Percentiles rank a stretch among this genome's conserved stretches.
These are phyloP conservation scores for Sminthurinus signatus DNA, from an alignment of 1,140 invertebrate species.

Conservation along the genomic window DNA sequence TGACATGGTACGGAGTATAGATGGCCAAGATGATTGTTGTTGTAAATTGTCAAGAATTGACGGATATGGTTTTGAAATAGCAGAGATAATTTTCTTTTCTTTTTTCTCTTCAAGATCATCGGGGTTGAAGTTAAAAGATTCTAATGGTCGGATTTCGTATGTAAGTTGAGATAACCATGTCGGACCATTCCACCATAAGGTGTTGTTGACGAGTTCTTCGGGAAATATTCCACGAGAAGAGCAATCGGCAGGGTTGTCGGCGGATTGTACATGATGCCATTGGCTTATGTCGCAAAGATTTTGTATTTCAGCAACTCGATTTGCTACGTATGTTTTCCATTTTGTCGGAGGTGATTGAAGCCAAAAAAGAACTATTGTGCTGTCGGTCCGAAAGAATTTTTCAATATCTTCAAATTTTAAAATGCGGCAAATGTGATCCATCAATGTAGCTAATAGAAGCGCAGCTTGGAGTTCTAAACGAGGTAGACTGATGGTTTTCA, in stretches of 20 bases:
- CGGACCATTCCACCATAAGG: conserved; percentile 18
- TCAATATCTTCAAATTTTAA: not conserved
- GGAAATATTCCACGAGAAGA: conserved; percentile 1
- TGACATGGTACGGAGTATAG: no score
- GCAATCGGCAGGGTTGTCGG: conserved; percentile 8
- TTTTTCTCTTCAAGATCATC: no score
- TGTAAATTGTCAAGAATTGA: no score
- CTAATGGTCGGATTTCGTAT: no score
- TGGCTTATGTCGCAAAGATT: not conserved
- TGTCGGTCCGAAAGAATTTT: conserved; percentile 43
- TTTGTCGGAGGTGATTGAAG: conserved; percentile 38
- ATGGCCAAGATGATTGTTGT: not conserved
- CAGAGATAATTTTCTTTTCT: no score
- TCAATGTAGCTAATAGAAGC: conserved; percentile 15
- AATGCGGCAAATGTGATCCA: not conserved
- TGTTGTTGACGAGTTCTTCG: not conserved
- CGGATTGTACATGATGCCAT: conserved; percentile 12
- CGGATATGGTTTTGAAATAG: no score
- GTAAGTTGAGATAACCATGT: no score
- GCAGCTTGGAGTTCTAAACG: conserved; percentile 28
- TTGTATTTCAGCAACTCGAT: conserved; percentile 45
- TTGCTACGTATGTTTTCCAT: conserved; percentile 46
- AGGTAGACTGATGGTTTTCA: conserved; percentile 27
- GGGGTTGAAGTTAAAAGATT: no score
- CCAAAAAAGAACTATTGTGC: conserved; percentile 45